A percentile compares a stretch with the other conserved stretches of the same genome.
Conservation (phyloP, 2,888 invertebrate species). For the Tinea trinotella region DNA sequence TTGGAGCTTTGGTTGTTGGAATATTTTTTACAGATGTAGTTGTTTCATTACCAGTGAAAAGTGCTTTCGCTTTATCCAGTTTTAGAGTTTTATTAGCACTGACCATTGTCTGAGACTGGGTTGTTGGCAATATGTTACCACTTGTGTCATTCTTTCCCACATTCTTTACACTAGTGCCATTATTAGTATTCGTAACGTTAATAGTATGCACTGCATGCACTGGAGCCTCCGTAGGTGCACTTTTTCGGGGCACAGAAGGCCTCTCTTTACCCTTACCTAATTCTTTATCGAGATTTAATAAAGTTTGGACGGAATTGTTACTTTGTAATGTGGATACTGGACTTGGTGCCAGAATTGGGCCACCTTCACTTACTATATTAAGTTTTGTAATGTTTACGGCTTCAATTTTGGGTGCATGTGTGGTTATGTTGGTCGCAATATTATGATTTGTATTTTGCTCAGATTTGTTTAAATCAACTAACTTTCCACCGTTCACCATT, state of each 20-base stretch:
- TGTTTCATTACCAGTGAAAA: not conserved
- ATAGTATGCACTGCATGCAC: too few relatives aligned
- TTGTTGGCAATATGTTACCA: too few relatives aligned
- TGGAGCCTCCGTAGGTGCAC: slow-evolving; percentile 26
- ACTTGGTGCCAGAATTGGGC: slow-evolving; percentile 27
- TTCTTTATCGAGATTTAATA: slow-evolving; percentile 37
- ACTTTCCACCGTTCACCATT: not conserved
- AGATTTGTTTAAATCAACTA: not conserved
- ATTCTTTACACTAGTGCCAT: not conserved
- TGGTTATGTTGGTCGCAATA: not conserved
- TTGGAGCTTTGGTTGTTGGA: not conserved
- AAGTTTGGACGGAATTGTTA: slow-evolving; percentile 26
- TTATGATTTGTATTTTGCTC: not conserved
- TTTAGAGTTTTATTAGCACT: not conserved
- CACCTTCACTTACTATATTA: slow-evolving; percentile 36
- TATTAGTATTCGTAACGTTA: too few relatives aligned
- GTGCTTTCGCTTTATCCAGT: not conserved
- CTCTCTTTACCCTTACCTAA: slow-evolving; percentile 35
- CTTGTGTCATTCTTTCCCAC: not conserved
- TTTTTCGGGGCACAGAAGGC: slow-evolving; percentile 33
- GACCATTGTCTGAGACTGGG: not conserved
- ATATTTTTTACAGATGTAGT: not conserved
- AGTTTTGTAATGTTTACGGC: not conserved
- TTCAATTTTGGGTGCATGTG: not conserved
- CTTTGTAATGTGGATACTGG: not conserved